Base-by-base conservation (phyloP, 2,113 vertebrate genomes). In the Albula glossodonta region DNA sequence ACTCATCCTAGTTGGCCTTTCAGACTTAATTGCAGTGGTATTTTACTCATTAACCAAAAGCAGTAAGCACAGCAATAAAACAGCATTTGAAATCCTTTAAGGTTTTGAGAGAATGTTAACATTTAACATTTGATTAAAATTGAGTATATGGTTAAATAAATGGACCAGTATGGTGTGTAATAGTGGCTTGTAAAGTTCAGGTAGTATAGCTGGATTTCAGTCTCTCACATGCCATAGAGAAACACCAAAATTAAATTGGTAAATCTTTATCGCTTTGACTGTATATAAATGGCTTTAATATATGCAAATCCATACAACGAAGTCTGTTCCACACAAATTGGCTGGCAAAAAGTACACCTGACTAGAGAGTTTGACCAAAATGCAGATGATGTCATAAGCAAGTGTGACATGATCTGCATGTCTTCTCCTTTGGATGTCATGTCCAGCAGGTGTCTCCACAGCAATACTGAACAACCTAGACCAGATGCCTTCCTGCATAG, bases 391-490 rank as follows among this genome's bases (percentile, higher is more conserved):
- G 25, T 19, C 1, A 22, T 80, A 3, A 78, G 2, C 74, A 25
- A 87, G 4, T 51, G 49, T 41, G 31, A 41, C 31, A 41, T 41
- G 31, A 41, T 41, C 31, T 41, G 31, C 31, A 41, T 41, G 17
- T 78, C 15, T 13, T 85, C 57, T 51, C 12, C 60, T 83, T 87
- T 4, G 52, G 31, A 41, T 78, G 25, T 51, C 86, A 4, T 15
- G 50, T 60, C 93, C 95, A 94, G 52, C 83, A 94, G 94, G 84
- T 92, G 95, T 89, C 52, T 87, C 91, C 91, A 86, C 90, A 19
- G 87, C 81, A 89, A 86, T 80, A 83, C 10, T 80, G 80, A 74
- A 22, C 70, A 74, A 31, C 8, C 22, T 2, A n/a, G 70, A 10
- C 70, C 6, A 74, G 9, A 22, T 74, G 70, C 5, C 9, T 70